Evolutionary conservation across 2,888 invertebrate species (phyloP).

Genomic region (Abrostola triplasia): DNA sequence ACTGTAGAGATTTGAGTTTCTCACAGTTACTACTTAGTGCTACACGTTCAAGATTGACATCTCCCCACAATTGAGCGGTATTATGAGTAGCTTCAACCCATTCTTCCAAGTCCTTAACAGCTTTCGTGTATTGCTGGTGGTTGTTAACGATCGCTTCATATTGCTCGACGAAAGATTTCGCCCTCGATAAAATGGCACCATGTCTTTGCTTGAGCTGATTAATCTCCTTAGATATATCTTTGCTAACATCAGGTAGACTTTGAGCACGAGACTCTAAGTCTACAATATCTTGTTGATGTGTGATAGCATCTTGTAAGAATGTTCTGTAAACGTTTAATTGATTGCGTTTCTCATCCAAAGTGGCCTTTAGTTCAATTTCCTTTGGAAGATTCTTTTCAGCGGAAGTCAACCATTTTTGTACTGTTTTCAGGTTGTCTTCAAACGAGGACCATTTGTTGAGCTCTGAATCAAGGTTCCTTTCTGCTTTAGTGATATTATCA

Average conservation of each 20-base stretch:
- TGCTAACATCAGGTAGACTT: conserved; percentile 93
- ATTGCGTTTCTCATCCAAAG: conserved; percentile 96
- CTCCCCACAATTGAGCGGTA: conserved; percentile 94
- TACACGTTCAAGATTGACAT: conserved; percentile 94
- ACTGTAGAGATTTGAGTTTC: conserved; percentile 93
- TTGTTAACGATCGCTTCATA: conserved; percentile 96
- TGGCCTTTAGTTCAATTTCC: conserved; percentile 94
- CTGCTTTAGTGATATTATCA: conserved; percentile 93
- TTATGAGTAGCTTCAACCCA: conserved; percentile 95
- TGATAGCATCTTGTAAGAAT: conserved; percentile 93
- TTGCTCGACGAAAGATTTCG: conserved; percentile 93
- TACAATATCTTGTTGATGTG: conserved; percentile 95
- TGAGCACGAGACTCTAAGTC: conserved; percentile 94
- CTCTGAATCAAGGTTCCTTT: conserved; percentile 94
- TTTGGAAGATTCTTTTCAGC: conserved; percentile 93
- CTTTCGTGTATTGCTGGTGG: conserved; percentile 96
- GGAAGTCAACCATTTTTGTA: conserved; percentile 93
- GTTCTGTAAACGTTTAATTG: conserved; percentile 95
- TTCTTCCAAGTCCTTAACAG: conserved; percentile 95
- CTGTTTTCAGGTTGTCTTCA: conserved; percentile 94
- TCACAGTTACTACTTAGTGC: conserved; percentile 96
- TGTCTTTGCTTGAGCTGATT: conserved; percentile 92
- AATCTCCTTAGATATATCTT: conserved; percentile 92
- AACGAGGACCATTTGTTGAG: conserved; percentile 96
- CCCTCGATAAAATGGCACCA: conserved; percentile 90